Evolutionary conservation across 2,888 invertebrate genomes (phyloP).

Genomic region (Parnassius glacialis): DNA sequence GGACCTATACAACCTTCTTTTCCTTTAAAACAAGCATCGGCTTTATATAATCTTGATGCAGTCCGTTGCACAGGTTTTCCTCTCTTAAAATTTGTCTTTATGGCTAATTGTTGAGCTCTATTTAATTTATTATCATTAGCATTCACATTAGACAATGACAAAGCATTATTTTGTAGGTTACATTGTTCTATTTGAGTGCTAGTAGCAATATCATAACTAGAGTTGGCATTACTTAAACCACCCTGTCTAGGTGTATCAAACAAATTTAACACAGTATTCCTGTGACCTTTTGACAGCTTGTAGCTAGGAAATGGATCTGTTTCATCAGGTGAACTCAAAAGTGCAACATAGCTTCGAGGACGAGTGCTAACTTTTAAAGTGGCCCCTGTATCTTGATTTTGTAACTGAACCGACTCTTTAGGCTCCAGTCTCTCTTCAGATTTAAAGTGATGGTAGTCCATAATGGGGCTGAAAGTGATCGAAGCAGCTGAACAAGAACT

Average conservation of each 20-base stretch:
- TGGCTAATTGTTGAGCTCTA: conserved; percentile 35
- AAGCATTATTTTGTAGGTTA: conserved; percentile 49
- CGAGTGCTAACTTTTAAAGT: conserved; percentile 72
- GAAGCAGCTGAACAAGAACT: conserved; percentile 76
- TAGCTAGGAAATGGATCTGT: conserved; percentile 74
- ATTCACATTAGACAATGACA: conserved; percentile 57
- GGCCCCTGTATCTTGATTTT: conserved; percentile 60
- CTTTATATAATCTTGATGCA: conserved; percentile 85
- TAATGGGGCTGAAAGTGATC: conserved; percentile 57
- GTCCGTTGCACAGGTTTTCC: conserved; percentile 87
- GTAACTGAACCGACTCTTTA: conserved; percentile 31
- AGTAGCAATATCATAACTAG: conserved; percentile 68
- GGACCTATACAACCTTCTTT: conserved; percentile 83
- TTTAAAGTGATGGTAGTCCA: conserved; percentile 48
- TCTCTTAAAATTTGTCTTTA: conserved; percentile 60
- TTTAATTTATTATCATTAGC: conserved; percentile 43
- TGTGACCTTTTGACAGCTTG: conserved; percentile 50
- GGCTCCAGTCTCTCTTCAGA: conserved; percentile 31
- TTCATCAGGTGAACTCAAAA: conserved; percentile 73
- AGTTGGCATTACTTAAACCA: conserved; percentile 71
- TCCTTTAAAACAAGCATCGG: conserved; percentile 72
- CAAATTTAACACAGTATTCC: conserved; percentile 59
- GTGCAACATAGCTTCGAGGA: conserved; percentile 60
- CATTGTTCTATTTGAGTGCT: conserved; percentile 70
- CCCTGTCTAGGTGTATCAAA: conserved; percentile 64